These are phyloP conservation scores for Callospermophilus lateralis DNA, from an alignment of 2,113 vertebrate genomes.

Conservation along the genomic window DNA sequence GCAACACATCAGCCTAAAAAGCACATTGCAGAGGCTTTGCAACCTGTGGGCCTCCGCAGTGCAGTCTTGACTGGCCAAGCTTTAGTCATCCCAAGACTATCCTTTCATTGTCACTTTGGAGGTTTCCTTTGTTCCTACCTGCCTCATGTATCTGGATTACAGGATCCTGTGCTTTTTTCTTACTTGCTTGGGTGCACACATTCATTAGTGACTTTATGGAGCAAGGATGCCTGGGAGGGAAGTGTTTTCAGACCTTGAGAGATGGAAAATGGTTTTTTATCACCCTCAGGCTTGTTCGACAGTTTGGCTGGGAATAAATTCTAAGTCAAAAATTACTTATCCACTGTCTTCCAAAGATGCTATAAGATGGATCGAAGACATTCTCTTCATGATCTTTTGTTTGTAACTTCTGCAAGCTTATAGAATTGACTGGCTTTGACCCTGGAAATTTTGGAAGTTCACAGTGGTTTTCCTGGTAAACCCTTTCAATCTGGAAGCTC, in stretches of 20 bases:
- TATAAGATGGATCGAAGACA: not conserved
- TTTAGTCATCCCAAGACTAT: not conserved
- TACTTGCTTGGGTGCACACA: no score
- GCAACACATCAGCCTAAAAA: no score
- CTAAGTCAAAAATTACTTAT: not conserved
- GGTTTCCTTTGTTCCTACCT: not conserved
- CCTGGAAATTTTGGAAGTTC: not conserved
- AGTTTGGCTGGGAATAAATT: not conserved
- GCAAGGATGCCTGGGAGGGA: not conserved
- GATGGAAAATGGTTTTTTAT: not conserved
- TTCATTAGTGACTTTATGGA: not conserved
- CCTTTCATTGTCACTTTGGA: no score
- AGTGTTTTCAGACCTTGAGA: not conserved
- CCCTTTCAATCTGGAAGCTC: not conserved
- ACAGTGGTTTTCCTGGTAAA: not conserved
- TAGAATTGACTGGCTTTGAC: not conserved
- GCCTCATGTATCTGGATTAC: fast-evolving
- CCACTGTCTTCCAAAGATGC: not conserved
- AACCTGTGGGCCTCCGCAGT: not conserved
- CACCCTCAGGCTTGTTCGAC: not conserved
- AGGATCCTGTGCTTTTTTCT: no score
- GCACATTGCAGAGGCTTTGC: not conserved
- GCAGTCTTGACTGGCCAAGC: no score
- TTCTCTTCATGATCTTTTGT: not conserved
- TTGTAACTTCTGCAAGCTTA: not conserved